Conservation (phyloP, 2,113 vertebrate species). For the Lethenteron reissneri region DNA sequence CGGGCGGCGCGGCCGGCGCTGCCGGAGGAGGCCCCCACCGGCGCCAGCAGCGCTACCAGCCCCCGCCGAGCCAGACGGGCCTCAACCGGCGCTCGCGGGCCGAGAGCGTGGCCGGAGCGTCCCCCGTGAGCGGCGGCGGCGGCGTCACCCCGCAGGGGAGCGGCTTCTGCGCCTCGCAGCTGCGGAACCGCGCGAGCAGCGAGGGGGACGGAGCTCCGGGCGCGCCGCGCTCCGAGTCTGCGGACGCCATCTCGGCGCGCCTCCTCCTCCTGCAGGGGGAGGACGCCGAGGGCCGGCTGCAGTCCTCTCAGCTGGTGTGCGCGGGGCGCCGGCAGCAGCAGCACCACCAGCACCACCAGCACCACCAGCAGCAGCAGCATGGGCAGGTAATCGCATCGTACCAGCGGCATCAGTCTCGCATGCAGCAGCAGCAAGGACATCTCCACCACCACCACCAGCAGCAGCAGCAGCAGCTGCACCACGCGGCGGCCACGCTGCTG, state of each 20-base stretch:
- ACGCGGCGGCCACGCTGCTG: conserved; percentile 35
- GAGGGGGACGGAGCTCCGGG: conserved; percentile 60
- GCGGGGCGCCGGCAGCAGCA: background rate
- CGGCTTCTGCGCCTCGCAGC: background rate
- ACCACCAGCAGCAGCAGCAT: background rate
- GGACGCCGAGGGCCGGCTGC: background rate
- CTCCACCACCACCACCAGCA: background rate
- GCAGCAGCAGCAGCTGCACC: conserved; percentile 23
- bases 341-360: background rate
- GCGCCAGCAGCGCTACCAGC: conserved; percentile 57
- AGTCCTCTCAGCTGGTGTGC: background rate
- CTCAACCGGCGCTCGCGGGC: conserved; percentile 59
- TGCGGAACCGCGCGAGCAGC: conserved; percentile 38
- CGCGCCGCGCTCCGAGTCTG: conserved; percentile 20
- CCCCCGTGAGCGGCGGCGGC: conserved; percentile 41
- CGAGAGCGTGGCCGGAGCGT: conserved; percentile 43
- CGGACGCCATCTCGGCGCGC: background rate
- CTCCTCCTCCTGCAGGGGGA: background rate
- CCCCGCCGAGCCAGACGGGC: conserved; percentile 59
- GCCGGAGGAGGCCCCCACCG: conserved; percentile 45
- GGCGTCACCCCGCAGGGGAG: conserved; percentile 16
- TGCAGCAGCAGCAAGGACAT: conserved; percentile 2
- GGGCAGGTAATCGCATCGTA: background rate
- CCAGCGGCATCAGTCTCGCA: background rate
- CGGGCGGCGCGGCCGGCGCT: background rate